phyloP scores from a whole-genome alignment of 2,888 invertebrate genomes.

The Ophion obscuratus region DNA sequence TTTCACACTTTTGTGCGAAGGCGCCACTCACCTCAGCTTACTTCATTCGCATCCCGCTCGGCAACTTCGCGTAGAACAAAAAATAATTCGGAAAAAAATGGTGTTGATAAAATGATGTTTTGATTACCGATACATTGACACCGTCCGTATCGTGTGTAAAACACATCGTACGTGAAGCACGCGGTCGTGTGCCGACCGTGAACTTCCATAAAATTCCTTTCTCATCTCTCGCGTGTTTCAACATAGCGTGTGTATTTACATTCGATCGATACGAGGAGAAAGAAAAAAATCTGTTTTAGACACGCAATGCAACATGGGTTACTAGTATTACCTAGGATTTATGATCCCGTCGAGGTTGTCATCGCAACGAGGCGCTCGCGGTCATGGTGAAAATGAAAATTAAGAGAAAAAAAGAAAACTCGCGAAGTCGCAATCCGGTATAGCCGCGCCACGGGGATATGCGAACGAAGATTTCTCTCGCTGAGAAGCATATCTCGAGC shows the following conservation, averaged over 20 bases:
- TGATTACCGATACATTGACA: not conserved
- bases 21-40: too few relatives aligned
- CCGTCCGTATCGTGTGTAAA: not conserved
- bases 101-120: not conserved
- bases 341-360: not conserved
- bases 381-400: not conserved
- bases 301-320: not conserved
- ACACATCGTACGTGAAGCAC: not conserved
- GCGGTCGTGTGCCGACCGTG: not conserved
- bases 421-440: not conserved
- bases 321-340: not conserved
- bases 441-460: not conserved
- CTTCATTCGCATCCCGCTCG: too few relatives aligned
- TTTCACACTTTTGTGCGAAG: too few relatives aligned
- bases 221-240: constrained; percentile 42
- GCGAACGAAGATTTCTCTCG: constrained; percentile 36
- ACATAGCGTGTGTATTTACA: not conserved
- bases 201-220: constrained; percentile 44
- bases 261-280: not conserved
- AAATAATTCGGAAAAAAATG: too few relatives aligned
- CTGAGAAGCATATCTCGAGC: not conserved
- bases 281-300: not conserved
- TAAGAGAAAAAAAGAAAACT: not conserved
- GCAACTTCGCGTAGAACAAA: too few relatives aligned
- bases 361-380: not conserved